A percentile compares a stretch with the other conserved stretches of the same genome.
Evolutionary conservation across 2,888 invertebrate species (phyloP).

Genomic region (Dryocosmus kuriphilus): DNA sequence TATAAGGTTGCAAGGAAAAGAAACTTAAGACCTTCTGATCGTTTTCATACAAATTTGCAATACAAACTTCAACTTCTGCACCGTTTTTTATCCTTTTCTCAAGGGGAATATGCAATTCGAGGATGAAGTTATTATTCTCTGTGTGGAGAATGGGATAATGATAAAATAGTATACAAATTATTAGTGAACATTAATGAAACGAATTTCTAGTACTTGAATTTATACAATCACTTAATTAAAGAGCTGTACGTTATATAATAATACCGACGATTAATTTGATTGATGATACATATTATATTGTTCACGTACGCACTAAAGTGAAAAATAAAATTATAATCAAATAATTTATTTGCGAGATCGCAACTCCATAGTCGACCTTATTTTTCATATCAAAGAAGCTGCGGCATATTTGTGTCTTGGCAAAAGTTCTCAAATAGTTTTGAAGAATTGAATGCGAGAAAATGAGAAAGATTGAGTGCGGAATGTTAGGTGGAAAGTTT

Average conservation of each 20-base stretch:
- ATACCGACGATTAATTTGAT: constrained; percentile 12
- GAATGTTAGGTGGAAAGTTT: constrained; percentile 10
- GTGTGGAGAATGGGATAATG: constrained; percentile 9
- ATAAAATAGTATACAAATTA: neutral
- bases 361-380: neutral
- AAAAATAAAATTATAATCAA: constrained; percentile 10
- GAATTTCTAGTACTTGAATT: constrained; percentile 13
- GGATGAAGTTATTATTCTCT: constrained; percentile 7
- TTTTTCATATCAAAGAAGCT: neutral
- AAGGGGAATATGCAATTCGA: constrained; percentile 1
- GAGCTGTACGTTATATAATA: constrained; percentile 1
- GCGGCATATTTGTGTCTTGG: constrained; percentile 1
- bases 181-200: neutral
- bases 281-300: constrained; percentile 1
- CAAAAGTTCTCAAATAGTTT: neutral
- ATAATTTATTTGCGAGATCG: constrained; percentile 22
- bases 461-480: neutral
- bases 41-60: neutral
- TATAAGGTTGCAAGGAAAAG: neutral
- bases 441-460: neutral
- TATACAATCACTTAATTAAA: neutral
- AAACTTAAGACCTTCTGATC: neutral
- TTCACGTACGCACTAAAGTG: neutral
- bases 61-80: constrained; percentile 14
- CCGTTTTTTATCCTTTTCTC: neutral